Base-by-base conservation (phyloP, 2,888 invertebrate species). In the Eretmocerus hayati region DNA sequence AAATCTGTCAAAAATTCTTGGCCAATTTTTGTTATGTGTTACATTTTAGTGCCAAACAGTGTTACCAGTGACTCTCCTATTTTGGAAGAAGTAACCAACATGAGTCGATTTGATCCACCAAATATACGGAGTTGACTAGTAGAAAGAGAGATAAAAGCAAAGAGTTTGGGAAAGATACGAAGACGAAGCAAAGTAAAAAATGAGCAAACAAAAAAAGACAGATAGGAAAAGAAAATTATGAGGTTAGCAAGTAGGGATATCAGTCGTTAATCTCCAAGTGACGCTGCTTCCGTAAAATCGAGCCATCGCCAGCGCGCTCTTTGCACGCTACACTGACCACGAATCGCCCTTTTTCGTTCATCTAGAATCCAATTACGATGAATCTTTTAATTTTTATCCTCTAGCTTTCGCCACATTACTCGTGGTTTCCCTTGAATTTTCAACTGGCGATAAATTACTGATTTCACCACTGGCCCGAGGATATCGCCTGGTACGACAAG, bases 231-330 rank as follows among this genome's bases (percentile, higher is more conserved):
- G 54, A 51, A 53, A 55, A 54, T 36, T 30, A 18, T 9, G 20
- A 44, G 21, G 36, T 19, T n/a, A 26, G 15, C 42, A 41, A 26
- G 23, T 22, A 43, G 47, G 16, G 38, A 48, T 50, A 59, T 54
- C 56, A 57, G 56, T 59, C 59, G 56, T 61, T 61, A 59, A 59
- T 61, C 58, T 48, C 44, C 20, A 30, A 20, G 48, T 38, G 41
- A 6, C 20, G 40, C 22, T 15, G 43, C 32, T 32, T 30, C 38
- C 48, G 53, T 55, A 50, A 56, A 56, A 58, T 57, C 56, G 56
- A 56, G 56, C 56, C 46, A 39, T 45, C 42, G 37, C 19, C 33
- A 13, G 5, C 30, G 38, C 15, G 9, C 42, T 36, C 44, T 47
- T 42, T 43, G 26, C 40, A 47, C 53, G 42, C 55, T 26, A 49